phyloP scores from a whole-genome alignment of 2,113 vertebrate species.

The Nannospalax galili region DNA sequence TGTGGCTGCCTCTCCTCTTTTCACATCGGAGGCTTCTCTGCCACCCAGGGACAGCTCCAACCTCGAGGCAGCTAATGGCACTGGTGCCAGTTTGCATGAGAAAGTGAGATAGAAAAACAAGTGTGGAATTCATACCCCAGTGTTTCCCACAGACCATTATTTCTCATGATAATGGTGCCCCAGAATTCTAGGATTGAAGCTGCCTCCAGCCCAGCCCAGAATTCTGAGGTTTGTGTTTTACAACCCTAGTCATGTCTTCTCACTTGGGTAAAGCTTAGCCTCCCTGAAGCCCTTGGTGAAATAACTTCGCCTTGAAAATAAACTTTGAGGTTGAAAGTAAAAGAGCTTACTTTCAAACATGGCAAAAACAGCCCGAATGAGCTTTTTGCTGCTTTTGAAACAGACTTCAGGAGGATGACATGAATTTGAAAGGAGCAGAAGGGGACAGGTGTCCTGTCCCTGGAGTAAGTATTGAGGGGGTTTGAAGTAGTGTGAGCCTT shows the following conservation, averaged over 20 bases:
- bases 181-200: background rate
- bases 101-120: background rate
- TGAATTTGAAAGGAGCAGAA: conserved; percentile 31
- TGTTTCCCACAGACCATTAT: background rate
- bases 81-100: background rate
- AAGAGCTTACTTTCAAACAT: background rate
- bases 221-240: background rate
- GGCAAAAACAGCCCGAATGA: background rate
- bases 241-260: background rate
- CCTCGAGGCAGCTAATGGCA: background rate
- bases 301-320: conserved; percentile 30
- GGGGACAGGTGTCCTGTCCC: background rate
- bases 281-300: conserved; percentile 28
- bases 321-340: conserved; percentile 41
- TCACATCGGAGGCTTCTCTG: background rate
- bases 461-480: background rate
- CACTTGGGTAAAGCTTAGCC: background rate
- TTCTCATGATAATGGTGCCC: background rate
- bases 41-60: background rate
- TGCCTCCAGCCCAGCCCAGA: background rate
- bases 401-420: conserved; percentile 17
- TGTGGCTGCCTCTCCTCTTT: background rate
- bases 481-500: background rate
- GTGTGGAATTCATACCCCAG: background rate
- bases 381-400: conserved; percentile 38